A percentile compares a stretch with the other conserved stretches of the same genome.
These are phyloP conservation scores for Lithophane semibrunnea DNA, from an alignment of 2,888 invertebrate species.

Conservation along the genomic window DNA sequence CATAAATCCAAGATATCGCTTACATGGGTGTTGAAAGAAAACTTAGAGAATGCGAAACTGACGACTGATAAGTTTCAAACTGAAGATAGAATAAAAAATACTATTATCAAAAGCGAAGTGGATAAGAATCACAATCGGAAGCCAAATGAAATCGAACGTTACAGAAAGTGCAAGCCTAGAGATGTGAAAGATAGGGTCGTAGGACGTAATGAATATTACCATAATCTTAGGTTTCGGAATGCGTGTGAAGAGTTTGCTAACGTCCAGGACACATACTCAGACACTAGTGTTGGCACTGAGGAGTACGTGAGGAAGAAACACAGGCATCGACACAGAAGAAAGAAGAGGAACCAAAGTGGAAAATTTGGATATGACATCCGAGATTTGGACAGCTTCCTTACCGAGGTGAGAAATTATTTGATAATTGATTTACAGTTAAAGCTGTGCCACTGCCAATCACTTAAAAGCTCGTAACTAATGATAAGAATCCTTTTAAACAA, in stretches of 20 bases:
- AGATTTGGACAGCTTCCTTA: constrained; percentile 94
- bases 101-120: constrained; percentile 68
- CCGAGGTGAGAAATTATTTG: constrained; percentile 90
- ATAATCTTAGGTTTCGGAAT: constrained; percentile 86
- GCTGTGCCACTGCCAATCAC: constrained; percentile 17
- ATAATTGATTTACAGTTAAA: constrained; percentile 33
- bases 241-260: constrained; percentile 85
- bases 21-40: constrained; percentile 94
- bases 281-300: constrained; percentile 84
- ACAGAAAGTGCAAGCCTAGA: constrained; percentile 78
- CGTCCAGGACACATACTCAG: constrained; percentile 80
- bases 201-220: constrained; percentile 86
- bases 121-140: constrained; percentile 74
- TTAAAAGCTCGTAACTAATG: constrained; percentile 11
- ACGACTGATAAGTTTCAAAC: constrained; percentile 71
- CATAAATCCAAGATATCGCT: constrained; percentile 93
- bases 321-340: constrained; percentile 86
- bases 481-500: constrained; percentile 44
- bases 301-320: constrained; percentile 86
- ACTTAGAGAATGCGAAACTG: constrained; percentile 86
- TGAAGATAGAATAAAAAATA: constrained; percentile 71
- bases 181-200: constrained; percentile 79
- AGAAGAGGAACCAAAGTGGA: constrained; percentile 78
- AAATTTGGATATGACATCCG: constrained; percentile 95
- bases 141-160: constrained; percentile 76